Evolutionary conservation across 2,888 invertebrate genomes (phyloP), one percentile per base, ranked within the genome.

Genomic region (Halictus quadricinctus): DNA sequence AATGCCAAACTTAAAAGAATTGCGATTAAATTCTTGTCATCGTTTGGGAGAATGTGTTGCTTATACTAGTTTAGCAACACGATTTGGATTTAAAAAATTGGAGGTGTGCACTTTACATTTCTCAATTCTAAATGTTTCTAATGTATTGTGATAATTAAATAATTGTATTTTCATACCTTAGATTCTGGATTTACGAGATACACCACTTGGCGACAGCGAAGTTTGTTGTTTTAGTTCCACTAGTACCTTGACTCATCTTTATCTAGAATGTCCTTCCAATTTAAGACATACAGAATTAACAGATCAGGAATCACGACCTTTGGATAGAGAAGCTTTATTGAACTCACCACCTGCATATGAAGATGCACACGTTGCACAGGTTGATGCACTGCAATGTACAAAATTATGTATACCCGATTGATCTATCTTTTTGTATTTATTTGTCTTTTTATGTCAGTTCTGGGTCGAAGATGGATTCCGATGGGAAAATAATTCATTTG

Each of bases 11-110:
- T 95, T 98, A 46, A 95, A 96, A 66, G 95, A 96, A 64, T 95
- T 98, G 8, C 95, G 96, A 80, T 94, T 97, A 88, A 95, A 96
- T 69, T 96, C 96, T 64, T 98, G 98, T 91, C 94, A 94, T 79
- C 95, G 96, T 74, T 94, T 98, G 86, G 95, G 96, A 0, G 97
- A 97, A 93, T 97, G 97, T 91, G 96, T 97, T 25, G 97, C 97
- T 0, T 97, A 97, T 94, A 96, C 97, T 0, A 97, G 97, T 91
- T 96, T 98, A 81, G 96, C 97, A 0, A 96, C 97, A 0, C 95
- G 97, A 88, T 97, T 96, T 92, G 98, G 98, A 0, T 97, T 97
- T 93, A 95, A 95, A 88, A 93, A 95, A 1, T 94, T 97, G 1
- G 95, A 95, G 95, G 96, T 96, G 91, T 90, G 80, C 80, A 72